These are phyloP conservation scores for Amblyopsis rosae DNA, from an alignment of 2,113 vertebrate genomes.

Conservation along the genomic window DNA sequence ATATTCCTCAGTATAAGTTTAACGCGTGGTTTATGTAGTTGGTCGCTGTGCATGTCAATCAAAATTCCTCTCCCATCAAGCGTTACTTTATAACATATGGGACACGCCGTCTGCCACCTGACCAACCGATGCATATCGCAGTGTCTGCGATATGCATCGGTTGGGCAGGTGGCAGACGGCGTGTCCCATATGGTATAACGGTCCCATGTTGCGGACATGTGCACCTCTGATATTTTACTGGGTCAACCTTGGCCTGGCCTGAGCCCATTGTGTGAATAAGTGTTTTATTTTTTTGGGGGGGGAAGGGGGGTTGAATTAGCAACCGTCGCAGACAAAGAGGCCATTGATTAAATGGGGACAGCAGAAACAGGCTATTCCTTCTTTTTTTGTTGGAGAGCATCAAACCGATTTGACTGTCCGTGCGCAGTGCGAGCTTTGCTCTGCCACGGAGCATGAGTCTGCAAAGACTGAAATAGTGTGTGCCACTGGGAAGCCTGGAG, in stretches of 20 bases:
- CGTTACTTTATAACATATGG: slow-evolving; percentile 29
- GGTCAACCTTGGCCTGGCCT: slow-evolving; percentile 14
- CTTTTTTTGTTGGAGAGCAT: slow-evolving; percentile 22
- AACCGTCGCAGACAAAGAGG: slow-evolving; percentile 37
- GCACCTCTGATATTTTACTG: slow-evolving; percentile 17
- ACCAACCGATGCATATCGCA: not conserved
- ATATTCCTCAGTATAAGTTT: too few relatives aligned
- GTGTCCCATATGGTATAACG: slow-evolving; percentile 26
- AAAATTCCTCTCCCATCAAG: too few relatives aligned
- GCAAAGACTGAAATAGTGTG: slow-evolving; percentile 25
- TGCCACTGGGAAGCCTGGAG: not conserved
- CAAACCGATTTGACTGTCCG: slow-evolving; percentile 17
- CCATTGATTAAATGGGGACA: slow-evolving; percentile 52
- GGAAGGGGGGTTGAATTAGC: slow-evolving; percentile 30
- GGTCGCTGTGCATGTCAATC: too few relatives aligned
- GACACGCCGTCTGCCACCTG: slow-evolving; percentile 21
- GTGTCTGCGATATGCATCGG: not conserved
- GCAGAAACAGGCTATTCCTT: slow-evolving; percentile 29
- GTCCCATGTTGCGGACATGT: slow-evolving; percentile 15
- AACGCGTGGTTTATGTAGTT: too few relatives aligned
- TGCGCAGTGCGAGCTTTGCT: slow-evolving; percentile 4
- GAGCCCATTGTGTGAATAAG: slow-evolving; percentile 48
- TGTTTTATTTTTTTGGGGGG: not conserved
- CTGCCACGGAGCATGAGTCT: slow-evolving; percentile 17
- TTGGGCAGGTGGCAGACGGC: slow-evolving; percentile 8